Base-by-base conservation (phyloP, 2,888 invertebrate species). In the Pyrrhia umbra region DNA sequence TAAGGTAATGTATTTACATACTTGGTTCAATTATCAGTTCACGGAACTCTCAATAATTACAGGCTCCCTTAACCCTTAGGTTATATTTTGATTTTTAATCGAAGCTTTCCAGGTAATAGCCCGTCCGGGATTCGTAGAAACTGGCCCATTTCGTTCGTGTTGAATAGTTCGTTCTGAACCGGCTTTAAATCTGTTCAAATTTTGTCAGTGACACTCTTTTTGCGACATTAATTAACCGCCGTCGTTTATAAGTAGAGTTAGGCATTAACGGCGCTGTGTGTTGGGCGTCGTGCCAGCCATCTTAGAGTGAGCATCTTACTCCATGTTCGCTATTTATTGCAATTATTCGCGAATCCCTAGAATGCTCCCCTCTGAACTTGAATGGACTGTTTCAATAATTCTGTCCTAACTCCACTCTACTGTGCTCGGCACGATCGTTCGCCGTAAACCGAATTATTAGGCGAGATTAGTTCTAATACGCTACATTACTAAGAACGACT, bases 341-440 rank as follows among this genome's bases (percentile, higher is more conserved):
- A 88, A 90, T 90, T 86, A 89, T 89, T 88, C 82, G 82, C 77
- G 85, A 83, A 85, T 86, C 84, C 77, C 78, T 75, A 75, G 74
- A 84, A 77, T 71, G 68, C 60, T 81, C 69, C 72, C 78, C 68
- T 45, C 75, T 75, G 69, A 79, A 80, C 76, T 77, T 74, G 77
- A 82, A 85, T 85, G 80, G 79, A 80, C 80, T 77, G 77, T 68
- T 62, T 68, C 64, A 68, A 71, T 73, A 77, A 77, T 72, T 71
- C 68, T 68, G 75, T 75, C 73, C 63, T 62, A 76, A 59, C 64
- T 68, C 55, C 40, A 23, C 51, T 39, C 23, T 13, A 39, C 42
- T 45, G 37, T 62, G 45, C 66, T 50, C 40, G 34, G 61, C 43
- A 43, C 40, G 49, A 69, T 69, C 60, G 45, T 77, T 63, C 40